Evolutionary conservation across 2,888 invertebrate species (phyloP).

Genomic region (Capitulum mitella): DNA sequence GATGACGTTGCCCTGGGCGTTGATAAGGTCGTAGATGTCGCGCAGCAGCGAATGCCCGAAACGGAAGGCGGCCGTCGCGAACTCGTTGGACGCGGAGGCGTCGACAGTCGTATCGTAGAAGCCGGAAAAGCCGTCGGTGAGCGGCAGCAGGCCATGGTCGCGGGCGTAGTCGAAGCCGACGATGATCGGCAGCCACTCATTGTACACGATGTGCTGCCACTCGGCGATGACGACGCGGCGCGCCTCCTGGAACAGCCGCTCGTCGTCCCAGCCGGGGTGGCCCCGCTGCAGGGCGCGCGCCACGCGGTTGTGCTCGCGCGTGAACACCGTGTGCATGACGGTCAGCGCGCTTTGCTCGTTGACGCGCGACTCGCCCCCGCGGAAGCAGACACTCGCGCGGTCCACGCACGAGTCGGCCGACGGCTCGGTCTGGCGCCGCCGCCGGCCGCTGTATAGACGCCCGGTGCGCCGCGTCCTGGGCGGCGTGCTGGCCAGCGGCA

Average conservation of each 20-base stretch:
- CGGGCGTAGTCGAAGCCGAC: conserved; percentile 45
- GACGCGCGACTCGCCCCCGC: conserved; percentile 46
- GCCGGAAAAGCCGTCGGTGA: conserved; percentile 25
- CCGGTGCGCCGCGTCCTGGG: not conserved
- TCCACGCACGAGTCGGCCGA: not conserved
- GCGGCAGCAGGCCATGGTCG: not conserved
- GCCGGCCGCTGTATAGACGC: not conserved
- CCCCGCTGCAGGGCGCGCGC: conserved; percentile 43
- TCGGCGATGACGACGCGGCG: conserved; percentile 49
- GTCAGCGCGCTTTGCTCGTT: conserved; percentile 59
- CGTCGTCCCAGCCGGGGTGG: conserved; percentile 50
- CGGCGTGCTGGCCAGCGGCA: conserved; percentile 27
- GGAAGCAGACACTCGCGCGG: not conserved
- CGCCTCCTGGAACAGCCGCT: conserved; percentile 50
- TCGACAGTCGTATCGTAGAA: conserved; percentile 28
- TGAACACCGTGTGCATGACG: conserved; percentile 61
- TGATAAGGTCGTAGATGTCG: conserved; percentile 27
- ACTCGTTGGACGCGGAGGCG: conserved; percentile 31
- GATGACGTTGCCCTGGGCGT: not conserved
- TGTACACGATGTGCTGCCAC: conserved; percentile 51
- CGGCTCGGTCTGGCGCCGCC: not conserved
- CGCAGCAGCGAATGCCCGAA: conserved; percentile 34
- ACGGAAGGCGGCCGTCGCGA: conserved; percentile 33
- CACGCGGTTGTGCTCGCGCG: conserved; percentile 50
- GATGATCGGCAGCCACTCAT: conserved; percentile 50